phyloP scores from a whole-genome alignment of 2,797 vertebrate genomes.

The Limosa lapponica region DNA sequence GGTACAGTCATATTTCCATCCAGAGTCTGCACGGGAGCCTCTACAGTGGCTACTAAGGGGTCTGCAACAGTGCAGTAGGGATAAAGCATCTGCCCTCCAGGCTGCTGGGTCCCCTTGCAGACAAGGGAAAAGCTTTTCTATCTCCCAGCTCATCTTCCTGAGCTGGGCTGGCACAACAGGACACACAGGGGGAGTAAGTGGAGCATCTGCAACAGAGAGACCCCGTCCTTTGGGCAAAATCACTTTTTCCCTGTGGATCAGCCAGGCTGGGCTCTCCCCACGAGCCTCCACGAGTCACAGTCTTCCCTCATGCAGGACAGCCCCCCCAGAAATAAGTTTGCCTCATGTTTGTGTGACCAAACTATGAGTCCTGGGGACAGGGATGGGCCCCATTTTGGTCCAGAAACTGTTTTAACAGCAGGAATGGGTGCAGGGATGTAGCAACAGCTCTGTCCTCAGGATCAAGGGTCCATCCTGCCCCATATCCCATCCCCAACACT shows the following conservation, averaged over 20 bases:
- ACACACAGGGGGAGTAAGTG: neutral
- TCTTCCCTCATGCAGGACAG: neutral
- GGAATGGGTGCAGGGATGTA: rapidly evolving
- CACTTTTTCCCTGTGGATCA: neutral
- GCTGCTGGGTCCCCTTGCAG: neutral
- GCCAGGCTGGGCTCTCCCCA: neutral
- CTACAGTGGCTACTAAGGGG: neutral
- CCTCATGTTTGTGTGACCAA: neutral
- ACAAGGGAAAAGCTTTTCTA: neutral
- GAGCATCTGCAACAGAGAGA: neutral
- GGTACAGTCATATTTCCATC: neutral
- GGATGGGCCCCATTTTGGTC: neutral
- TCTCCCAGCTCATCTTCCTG: neutral
- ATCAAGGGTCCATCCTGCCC: neutral
- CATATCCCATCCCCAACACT: neutral
- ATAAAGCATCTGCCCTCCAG: neutral
- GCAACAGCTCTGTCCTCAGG: neutral
- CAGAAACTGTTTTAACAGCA: neutral
- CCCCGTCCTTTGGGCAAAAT: neutral
- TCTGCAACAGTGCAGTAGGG: neutral
- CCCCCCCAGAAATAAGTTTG: neutral
- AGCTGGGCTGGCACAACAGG: neutral
- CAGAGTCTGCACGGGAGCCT: neutral
- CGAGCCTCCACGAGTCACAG: neutral
- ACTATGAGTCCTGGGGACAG: neutral